These are phyloP conservation scores for Etia nguti DNA, from an alignment of 2,113 vertebrate genomes.

Conservation along the genomic window DNA sequence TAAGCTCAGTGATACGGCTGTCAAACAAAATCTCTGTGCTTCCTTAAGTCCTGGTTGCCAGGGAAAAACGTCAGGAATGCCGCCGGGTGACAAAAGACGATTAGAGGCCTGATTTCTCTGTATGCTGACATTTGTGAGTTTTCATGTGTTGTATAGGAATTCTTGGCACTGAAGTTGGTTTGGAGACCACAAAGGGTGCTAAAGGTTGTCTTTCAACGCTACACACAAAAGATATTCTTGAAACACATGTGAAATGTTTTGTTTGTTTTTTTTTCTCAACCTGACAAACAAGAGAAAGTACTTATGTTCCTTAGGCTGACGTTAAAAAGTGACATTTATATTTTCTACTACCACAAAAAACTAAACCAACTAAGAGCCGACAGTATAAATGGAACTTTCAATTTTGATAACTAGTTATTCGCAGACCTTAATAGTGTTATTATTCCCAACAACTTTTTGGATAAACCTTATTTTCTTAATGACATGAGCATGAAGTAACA, in stretches of 20 bases:
- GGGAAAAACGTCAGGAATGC: constrained; percentile 80
- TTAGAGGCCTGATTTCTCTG: constrained; percentile 71
- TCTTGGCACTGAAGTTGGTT: constrained; percentile 28
- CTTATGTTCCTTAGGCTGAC: neutral
- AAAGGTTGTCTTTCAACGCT: constrained; percentile 35
- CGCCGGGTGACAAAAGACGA: constrained; percentile 70
- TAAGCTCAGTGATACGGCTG: constrained; percentile 66
- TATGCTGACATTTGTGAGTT: constrained; percentile 69
- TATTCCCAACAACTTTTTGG: neutral
- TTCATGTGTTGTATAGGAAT: constrained; percentile 53
- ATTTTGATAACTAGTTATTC: neutral
- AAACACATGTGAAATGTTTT: constrained; percentile 19
- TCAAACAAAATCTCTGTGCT: constrained; percentile 72
- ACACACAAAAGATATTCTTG: constrained; percentile 38
- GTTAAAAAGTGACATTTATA: neutral
- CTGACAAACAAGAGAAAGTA: neutral
- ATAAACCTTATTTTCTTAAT: neutral
- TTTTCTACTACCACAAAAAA: neutral
- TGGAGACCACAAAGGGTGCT: constrained; percentile 19
- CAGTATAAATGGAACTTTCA: neutral
- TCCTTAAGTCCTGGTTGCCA: constrained; percentile 78
- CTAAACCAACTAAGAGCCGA: neutral
- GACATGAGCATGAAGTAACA: neutral
- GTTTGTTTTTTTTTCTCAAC: constrained; percentile 34
- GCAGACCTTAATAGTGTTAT: neutral